Evolutionary conservation across 1,140 invertebrate genomes (phyloP).

Genomic region (Cydia strobilella): DNA sequence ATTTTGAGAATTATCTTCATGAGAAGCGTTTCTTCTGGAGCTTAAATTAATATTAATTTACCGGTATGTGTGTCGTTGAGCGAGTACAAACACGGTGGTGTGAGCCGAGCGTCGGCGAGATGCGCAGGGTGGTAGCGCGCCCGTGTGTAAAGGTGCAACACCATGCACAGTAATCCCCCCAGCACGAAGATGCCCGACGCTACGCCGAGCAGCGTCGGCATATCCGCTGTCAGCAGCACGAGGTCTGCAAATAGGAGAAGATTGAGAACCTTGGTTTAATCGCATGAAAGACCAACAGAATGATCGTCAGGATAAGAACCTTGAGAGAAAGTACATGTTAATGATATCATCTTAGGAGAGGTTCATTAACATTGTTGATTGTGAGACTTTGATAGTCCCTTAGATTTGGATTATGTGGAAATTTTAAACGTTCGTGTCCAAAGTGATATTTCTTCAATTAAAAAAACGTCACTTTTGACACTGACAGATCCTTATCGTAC

Average conservation of each 20-base stretch:
- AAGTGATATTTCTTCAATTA: no score
- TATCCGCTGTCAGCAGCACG: conserved; percentile 89
- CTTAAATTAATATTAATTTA: conserved; percentile 34
- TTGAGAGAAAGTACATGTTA: no score
- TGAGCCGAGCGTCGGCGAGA: conserved; percentile 89
- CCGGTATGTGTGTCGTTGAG: conserved; percentile 86
- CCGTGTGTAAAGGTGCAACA: conserved; percentile 88
- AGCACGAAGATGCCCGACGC: conserved; percentile 90
- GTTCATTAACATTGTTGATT: no score
- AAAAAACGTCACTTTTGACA: no score
- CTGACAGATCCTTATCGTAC: no score
- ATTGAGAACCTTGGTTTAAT: background rate
- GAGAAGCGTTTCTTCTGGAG: background rate
- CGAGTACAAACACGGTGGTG: conserved; percentile 90
- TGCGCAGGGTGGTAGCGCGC: conserved; percentile 86
- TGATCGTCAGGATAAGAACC: background rate
- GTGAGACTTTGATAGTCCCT: no score
- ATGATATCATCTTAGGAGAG: no score
- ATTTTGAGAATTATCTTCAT: no score
- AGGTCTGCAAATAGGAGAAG: conserved; percentile 82
- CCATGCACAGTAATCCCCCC: conserved; percentile 91
- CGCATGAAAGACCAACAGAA: background rate
- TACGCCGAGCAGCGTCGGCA: conserved; percentile 90
- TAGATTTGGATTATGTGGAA: no score
- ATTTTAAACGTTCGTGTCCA: no score